Conservation (phyloP, 2,888 invertebrate species). For the Tenthredo mesomela region DNA sequence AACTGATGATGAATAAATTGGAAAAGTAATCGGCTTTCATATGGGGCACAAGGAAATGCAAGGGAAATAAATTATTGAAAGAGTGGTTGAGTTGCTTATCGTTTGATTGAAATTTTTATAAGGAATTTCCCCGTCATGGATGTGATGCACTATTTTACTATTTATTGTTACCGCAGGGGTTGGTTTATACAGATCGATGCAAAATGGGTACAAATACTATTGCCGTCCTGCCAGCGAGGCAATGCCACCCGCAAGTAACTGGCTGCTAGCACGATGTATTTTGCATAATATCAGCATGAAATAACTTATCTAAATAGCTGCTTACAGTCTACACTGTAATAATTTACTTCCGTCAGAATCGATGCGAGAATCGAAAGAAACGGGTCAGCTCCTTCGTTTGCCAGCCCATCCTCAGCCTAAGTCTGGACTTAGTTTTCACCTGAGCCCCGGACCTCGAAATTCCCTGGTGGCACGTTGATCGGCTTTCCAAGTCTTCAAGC, state of each 20-base stretch:
- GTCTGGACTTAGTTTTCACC: constrained; percentile 43
- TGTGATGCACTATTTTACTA: constrained; percentile 1
- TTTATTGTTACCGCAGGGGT: not conserved
- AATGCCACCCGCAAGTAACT: constrained; percentile 62
- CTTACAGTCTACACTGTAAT: constrained; percentile 43
- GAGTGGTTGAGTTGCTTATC: not conserved
- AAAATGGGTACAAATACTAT: constrained; percentile 67
- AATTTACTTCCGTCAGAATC: constrained; percentile 40
- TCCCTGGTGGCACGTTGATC: constrained; percentile 32
- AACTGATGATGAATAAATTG: not conserved
- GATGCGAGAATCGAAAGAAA: constrained; percentile 37
- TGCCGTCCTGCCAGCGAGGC: constrained; percentile 56
- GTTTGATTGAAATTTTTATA: constrained; percentile 9
- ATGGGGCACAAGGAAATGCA: not conserved
- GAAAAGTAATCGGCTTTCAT: not conserved
- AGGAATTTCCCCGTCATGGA: not conserved
- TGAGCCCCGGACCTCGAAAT: constrained; percentile 23
- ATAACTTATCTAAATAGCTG: constrained; percentile 67
- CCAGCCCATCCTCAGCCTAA: constrained; percentile 22
- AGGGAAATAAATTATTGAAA: not conserved
- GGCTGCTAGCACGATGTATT: constrained; percentile 64
- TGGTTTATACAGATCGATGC: constrained; percentile 63
- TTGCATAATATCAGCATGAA: constrained; percentile 71
- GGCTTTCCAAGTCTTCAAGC: constrained; percentile 42
- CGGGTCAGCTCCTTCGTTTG: not conserved